Base-by-base conservation (phyloP, 2,113 vertebrate species). In the Galemys pyrenaicus region DNA sequence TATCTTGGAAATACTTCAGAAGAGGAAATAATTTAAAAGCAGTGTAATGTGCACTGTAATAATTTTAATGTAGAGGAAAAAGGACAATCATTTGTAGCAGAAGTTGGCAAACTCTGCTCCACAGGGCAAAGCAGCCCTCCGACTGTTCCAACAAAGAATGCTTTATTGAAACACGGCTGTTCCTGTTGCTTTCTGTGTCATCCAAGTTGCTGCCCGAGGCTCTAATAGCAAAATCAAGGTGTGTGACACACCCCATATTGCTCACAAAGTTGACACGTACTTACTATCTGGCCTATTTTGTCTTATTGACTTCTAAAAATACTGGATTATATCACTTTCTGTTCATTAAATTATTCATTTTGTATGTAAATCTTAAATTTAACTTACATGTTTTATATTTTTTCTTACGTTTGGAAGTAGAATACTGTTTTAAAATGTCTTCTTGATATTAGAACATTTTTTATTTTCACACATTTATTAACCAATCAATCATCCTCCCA, bases 401-500 rank as follows among this genome's bases (percentile, higher is more conserved):
- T n/a, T 95, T 85, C 37, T 91, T 56, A 46, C 19, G 58, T 6
- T 60, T 67, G 11, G 46, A 15, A 86, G 39, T 51, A 46, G 30
- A 77, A 65, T 35, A 15, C 12, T 49, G 86, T 51, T 8, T 2
- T 1, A 51, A 90, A 81, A 22, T n/a, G 11, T 62, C 51, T 35
- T 86, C 49, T 83, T 86, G 62, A 32, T 71, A 64, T 75, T 37
- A 22, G 37, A 65, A 94, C 64, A 10, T 10, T 49, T 89, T 68
- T 41, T n/a, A 44, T 30, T 54, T 86, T 51, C 35, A 65, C 74
- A 82, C 77, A 83, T 87, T 79, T 91, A n/a, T 49, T 70, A 79
- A 49, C 35, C 8, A 62, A 77, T 8, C 8, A 62, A 77, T 8
- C 6, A 68, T 41, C 54, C 13, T 87, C 39, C 70, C 51, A 68